Evolutionary conservation across 2,113 vertebrate species (phyloP), one percentile per base, ranked within the genome.

Genomic region (Lucifuga dentata): DNA sequence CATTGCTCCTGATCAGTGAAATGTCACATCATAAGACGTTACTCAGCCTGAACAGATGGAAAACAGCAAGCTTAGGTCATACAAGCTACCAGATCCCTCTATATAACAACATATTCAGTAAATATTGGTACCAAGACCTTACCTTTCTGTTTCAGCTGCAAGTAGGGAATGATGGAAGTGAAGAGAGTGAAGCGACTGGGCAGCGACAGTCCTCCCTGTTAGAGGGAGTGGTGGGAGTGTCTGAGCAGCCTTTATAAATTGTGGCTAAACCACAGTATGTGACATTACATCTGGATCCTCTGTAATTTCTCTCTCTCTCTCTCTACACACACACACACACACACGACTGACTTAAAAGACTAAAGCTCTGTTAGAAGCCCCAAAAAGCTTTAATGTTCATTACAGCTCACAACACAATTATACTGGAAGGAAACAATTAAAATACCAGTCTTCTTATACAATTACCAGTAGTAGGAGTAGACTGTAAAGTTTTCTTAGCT

Each of bases 171-270:
- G 63, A 69, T 78, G 72, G 74, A 39, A 60, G 53, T 73, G 81
- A 58, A 63, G 73, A 61, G 63, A 73, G 40, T 58, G 38, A 53
- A 73, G 58, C 69, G 56, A 32, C 60, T 60, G 1, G 15, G 63
- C 44, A 0, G 76, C 51, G 76, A 79, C 66, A 73, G 65, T 76
- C 77, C 81, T 81, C 62, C 60, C 39, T 67, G 65, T 73, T 81
- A 84, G 76, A 80, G 73, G 83, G 80, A 78, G 77, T 36, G 43
- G 81, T 75, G 76, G 78, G 80, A 77, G 80, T 80, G 80, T 85
- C 72, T 29, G 61, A 64, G 53, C 76, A 64, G 77, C 61, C 73
- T 86, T 69, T 75, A 44, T 21, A 86, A 69, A 71, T 17, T 11
- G 55, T 73, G 75, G 66, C 40, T 32, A 24, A 19, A 49, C 78